phyloP scores from a whole-genome alignment of 2,113 vertebrate genomes.

The Hystrix brachyura region DNA sequence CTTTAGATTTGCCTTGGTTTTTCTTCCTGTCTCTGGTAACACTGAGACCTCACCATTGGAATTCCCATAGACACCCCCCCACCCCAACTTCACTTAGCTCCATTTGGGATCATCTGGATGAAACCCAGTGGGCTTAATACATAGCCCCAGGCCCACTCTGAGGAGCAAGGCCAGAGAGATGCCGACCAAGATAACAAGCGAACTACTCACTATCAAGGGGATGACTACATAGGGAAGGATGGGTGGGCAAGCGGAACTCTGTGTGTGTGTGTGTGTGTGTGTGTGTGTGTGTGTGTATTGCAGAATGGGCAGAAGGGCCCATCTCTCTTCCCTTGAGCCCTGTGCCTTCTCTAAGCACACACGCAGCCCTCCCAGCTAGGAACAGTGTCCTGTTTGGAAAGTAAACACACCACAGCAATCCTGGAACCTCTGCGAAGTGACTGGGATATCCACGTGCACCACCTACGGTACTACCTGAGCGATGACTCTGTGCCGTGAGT shows the following conservation, averaged over 20 bases:
- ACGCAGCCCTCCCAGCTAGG: slow-evolving; percentile 50
- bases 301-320: not conserved
- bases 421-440: slow-evolving; percentile 76
- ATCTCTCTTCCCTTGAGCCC: not conserved
- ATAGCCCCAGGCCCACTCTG: not conserved
- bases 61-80: not conserved
- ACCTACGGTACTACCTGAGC: slow-evolving; percentile 73
- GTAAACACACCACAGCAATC: slow-evolving; percentile 72
- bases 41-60: not conserved
- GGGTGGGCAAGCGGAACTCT: not conserved
- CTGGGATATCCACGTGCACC: slow-evolving; percentile 75
- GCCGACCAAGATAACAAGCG: not conserved
- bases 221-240: not conserved
- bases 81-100: not conserved
- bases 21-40: not conserved
- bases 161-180: not conserved
- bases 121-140: not conserved
- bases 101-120: not conserved
- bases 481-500: slow-evolving; percentile 76
- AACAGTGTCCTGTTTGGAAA: slow-evolving; percentile 72
- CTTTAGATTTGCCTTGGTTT: not conserved
- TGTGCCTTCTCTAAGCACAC: not conserved
- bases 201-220: not conserved
- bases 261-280: not conserved
- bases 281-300: no score